phyloP scores from a whole-genome alignment of 2,113 vertebrate species.

The Eulemur macaco region DNA sequence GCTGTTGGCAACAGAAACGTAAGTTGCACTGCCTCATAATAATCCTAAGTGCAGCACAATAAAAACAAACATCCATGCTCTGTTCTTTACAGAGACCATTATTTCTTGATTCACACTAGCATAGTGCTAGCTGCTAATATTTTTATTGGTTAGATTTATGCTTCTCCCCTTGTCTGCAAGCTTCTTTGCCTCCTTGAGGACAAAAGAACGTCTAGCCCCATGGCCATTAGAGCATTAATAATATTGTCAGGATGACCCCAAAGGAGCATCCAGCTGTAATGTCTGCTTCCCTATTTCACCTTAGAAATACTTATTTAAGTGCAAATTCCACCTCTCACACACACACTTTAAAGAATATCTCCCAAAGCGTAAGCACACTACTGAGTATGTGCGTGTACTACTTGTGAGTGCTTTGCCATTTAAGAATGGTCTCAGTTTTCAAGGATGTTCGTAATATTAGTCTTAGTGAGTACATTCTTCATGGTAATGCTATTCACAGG shows the following conservation, averaged over 20 bases:
- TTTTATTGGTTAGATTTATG: constrained; percentile 23
- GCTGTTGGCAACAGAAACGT: constrained; percentile 1
- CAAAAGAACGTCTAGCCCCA: not conserved
- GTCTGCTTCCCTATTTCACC: not conserved
- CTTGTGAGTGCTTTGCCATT: not conserved
- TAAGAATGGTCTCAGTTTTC: not conserved
- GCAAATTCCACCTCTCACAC: not conserved
- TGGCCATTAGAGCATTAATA: not conserved
- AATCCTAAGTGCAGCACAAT: not conserved
- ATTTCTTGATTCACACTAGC: not conserved
- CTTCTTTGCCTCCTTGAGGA: not conserved
- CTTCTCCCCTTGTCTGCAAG: not conserved
- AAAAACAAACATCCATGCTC: constrained; percentile 33
- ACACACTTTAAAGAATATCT: not conserved
- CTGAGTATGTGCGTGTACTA: not conserved
- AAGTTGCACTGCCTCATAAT: not conserved
- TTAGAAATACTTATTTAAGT: not conserved
- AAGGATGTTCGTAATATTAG: not conserved
- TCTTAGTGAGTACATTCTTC: not conserved
- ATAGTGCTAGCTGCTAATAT: not conserved
- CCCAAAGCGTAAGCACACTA: not conserved
- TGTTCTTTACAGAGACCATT: not conserved
- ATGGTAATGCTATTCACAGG: not conserved
- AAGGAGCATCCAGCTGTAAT: not conserved
- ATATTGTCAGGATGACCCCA: not conserved